Conservation (phyloP, 1,140 invertebrate genomes). For the Bombus pyrosoma region DNA sequence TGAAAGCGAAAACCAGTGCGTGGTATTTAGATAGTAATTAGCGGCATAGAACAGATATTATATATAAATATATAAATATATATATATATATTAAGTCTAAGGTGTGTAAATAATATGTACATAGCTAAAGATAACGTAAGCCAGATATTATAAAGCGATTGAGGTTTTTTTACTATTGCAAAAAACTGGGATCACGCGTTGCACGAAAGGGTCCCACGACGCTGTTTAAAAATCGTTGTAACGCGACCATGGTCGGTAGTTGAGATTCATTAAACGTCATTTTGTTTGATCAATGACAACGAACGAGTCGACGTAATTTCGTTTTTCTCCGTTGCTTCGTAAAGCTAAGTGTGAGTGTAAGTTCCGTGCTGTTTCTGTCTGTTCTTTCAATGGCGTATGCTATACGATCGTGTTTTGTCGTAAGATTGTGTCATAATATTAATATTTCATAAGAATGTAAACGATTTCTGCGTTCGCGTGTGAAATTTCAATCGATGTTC, state of each 20-base stretch:
- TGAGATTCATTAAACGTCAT: slow-evolving; percentile 8
- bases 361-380: background rate
- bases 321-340: background rate
- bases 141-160: slow-evolving; percentile 38
- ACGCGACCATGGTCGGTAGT: background rate
- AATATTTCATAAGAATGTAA: background rate
- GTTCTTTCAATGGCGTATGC: background rate
- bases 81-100: slow-evolving; percentile 33
- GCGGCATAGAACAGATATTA: slow-evolving; percentile 27
- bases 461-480: background rate
- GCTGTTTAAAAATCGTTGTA: background rate
- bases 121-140: slow-evolving; percentile 59
- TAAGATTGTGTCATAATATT: background rate
- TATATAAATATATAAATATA: background rate
- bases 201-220: background rate
- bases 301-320: slow-evolving; percentile 17
- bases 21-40: slow-evolving; percentile 21
- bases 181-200: slow-evolving; percentile 32
- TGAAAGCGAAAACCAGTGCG: background rate
- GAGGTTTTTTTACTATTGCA: slow-evolving; percentile 59
- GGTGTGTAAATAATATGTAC: slow-evolving; percentile 71
- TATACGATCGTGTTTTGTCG: background rate
- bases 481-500: background rate
- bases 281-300: slow-evolving; percentile 36
- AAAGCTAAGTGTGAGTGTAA: background rate